These are phyloP conservation scores for Montipora capitata DNA, from an alignment of 92 coral and sea anemone genomes.

Conservation along the genomic window DNA sequence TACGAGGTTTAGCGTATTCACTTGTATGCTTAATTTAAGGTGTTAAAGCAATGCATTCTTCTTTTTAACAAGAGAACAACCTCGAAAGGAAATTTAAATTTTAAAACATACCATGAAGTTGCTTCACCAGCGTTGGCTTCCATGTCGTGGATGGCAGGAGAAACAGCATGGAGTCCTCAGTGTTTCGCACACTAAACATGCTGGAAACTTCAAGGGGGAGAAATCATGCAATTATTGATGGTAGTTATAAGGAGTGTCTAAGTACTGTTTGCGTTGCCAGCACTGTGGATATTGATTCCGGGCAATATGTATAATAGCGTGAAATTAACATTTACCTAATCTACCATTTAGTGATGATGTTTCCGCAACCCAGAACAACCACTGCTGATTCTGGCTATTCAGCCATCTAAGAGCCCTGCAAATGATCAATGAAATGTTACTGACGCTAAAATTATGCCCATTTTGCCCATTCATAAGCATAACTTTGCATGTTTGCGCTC, in stretches of 20 bases:
- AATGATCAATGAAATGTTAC: slow-evolving; percentile 23
- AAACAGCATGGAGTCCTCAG: slow-evolving; percentile 25
- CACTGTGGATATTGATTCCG: slow-evolving; percentile 27
- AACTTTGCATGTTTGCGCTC: too few relatives aligned
- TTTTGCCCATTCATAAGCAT: slow-evolving; percentile 30
- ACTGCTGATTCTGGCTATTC: slow-evolving; percentile 20
- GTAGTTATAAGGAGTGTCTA: slow-evolving; percentile 26
- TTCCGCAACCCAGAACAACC: slow-evolving; percentile 16
- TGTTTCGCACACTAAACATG: slow-evolving; percentile 19
- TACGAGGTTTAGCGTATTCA: slow-evolving; percentile 7
- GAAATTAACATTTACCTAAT: slow-evolving; percentile 4
- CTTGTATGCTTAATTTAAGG: slow-evolving; percentile 27
- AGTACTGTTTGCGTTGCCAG: slow-evolving; percentile 25
- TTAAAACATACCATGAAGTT: slow-evolving; percentile 29
- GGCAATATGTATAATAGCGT: slow-evolving; percentile 4
- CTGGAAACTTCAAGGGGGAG: slow-evolving; percentile 20
- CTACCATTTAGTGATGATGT: slow-evolving; percentile 20
- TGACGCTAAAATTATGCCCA: background rate
- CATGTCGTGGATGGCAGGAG: slow-evolving; percentile 33
- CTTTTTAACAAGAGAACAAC: slow-evolving; percentile 9
- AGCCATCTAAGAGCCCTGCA: slow-evolving; percentile 35
- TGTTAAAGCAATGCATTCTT: slow-evolving; percentile 33
- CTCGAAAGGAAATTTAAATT: slow-evolving; percentile 8
- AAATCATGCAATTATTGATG: slow-evolving; percentile 31
- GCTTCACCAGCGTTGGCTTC: slow-evolving; percentile 34